Evolutionary conservation across 2,113 vertebrate species (phyloP), one percentile per base, ranked within the genome.

Genomic region (Rhodinocichla rosea): DNA sequence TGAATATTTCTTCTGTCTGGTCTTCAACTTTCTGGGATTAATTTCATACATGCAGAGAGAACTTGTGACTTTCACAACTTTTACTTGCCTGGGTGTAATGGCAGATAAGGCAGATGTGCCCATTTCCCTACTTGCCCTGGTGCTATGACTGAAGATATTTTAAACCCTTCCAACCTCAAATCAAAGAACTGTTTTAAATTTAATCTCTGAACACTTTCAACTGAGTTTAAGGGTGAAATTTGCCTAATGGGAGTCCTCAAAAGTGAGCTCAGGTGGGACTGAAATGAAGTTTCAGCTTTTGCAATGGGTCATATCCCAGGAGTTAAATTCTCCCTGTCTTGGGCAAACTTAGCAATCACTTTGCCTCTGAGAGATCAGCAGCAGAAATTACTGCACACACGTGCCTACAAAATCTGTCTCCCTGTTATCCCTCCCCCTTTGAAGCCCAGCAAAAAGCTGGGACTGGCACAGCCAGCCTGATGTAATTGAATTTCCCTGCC

Each of bases 401-500:
- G 2, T 22, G 92, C 60, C 73, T 64, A 26, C 47, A 74, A 65
- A 85, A 88, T 67, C 71, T 67, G 35, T 33, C 88, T 94, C 11
- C 50, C 71, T 75, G 40, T 67, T 95, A 83, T 74, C 49, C 92
- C 56, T 77, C 60, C 80, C n/a, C 6, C 56, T 89, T 15, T 84
- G 87, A 92, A 91, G 73, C 40, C 35, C 75, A 67, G 81, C 60
- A 81, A 57, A 87, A 71, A 71, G 32, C 78, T 64, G 63, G 86
- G 42, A 75, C 53, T 63, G 39, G 68, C 83, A 60, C 71, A 76
- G 53, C 40, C 85, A 50, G 37, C 11, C 56, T 62, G 68, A 21
- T 91, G 55, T 83, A 94, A 88, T 89, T 88, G 73, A 94, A 86
- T 96, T 93, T 92, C 76, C 68, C 76, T 73, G 55, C 90, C 67